Evolutionary conservation across 1,140 invertebrate species (phyloP).

Genomic region (Calycopis cecrops): DNA sequence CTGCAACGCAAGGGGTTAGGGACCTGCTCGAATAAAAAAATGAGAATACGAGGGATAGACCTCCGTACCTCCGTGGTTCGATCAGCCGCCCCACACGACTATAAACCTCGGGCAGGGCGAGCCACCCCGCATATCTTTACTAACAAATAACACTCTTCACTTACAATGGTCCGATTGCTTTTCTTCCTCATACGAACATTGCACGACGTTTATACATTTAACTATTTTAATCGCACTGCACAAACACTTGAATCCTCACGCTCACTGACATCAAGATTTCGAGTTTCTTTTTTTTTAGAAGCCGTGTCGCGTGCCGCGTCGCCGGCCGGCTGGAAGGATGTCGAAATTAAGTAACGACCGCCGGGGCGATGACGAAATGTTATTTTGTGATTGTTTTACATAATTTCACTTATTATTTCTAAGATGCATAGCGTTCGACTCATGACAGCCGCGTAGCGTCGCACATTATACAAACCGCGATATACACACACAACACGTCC

Average conservation of each 20-base stretch:
- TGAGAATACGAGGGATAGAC: slow-evolving; percentile 61
- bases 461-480: slow-evolving; percentile 39
- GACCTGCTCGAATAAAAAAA: slow-evolving; percentile 58
- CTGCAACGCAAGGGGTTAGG: slow-evolving; percentile 61
- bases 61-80: slow-evolving; percentile 64
- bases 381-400: slow-evolving; percentile 52
- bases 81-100: slow-evolving; percentile 58
- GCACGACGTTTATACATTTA: slow-evolving; percentile 69
- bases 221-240: slow-evolving; percentile 69
- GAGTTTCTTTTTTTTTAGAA: slow-evolving; percentile 54
- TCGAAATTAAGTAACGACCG: slow-evolving; percentile 28
- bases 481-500: slow-evolving; percentile 45
- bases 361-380: slow-evolving; percentile 30
- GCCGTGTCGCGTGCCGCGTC: slow-evolving; percentile 57
- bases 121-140: slow-evolving; percentile 60
- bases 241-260: slow-evolving; percentile 53
- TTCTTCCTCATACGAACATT: slow-evolving; percentile 73
- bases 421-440: slow-evolving; percentile 49
- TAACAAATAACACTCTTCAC: slow-evolving; percentile 61
- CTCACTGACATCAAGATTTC: slow-evolving; percentile 60
- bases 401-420: slow-evolving; percentile 67
- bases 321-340: slow-evolving; percentile 51
- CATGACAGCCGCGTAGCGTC: slow-evolving; percentile 57
- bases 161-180: slow-evolving; percentile 68
- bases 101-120: slow-evolving; percentile 51